Conservation (phyloP, 2,888 invertebrate species). For the Phaonia tiefii region DNA sequence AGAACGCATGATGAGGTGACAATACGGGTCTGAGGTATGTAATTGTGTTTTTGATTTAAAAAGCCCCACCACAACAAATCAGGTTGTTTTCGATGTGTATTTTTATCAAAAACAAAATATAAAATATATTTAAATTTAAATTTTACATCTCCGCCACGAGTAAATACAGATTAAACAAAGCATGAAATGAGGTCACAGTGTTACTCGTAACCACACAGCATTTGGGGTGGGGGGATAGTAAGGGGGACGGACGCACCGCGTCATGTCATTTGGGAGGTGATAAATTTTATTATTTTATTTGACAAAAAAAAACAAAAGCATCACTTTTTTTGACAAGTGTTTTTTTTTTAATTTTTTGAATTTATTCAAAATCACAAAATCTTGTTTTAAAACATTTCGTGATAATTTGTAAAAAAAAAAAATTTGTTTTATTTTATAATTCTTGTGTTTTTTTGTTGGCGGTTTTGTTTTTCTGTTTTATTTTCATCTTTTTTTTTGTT, state of each 20-base stretch:
- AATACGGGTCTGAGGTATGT: not conserved
- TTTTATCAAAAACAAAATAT: conserved; percentile 14
- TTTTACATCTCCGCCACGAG: conserved; percentile 61
- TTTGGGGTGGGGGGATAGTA: conserved; percentile 12
- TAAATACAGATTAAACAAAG: conserved; percentile 63
- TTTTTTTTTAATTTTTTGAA: not conserved
- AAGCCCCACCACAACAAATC: too few species aligned
- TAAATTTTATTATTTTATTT: conserved; percentile 38
- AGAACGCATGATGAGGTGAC: not conserved
- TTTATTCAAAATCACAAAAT: conserved; percentile 3
- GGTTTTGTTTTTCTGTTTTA: conserved; percentile 48
- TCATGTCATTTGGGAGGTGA: conserved; percentile 40
- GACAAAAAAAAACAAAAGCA: not conserved
- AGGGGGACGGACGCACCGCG: not conserved
- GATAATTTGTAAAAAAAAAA: conserved; percentile 41
- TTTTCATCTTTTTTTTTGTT: conserved; percentile 67
- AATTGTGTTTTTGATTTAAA: not conserved
- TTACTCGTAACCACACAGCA: conserved; percentile 8
- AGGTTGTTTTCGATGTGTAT: conserved; percentile 26
- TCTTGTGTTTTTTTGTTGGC: conserved; percentile 45
- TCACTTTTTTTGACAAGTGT: conserved; percentile 23
- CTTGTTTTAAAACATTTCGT: conserved; percentile 27
- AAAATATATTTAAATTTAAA: conserved; percentile 18
- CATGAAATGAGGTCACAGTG: conserved; percentile 64
- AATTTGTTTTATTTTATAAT: conserved; percentile 32